Base-by-base conservation (phyloP, 2,797 vertebrate species). In the Pangasius larnaudii region DNA sequence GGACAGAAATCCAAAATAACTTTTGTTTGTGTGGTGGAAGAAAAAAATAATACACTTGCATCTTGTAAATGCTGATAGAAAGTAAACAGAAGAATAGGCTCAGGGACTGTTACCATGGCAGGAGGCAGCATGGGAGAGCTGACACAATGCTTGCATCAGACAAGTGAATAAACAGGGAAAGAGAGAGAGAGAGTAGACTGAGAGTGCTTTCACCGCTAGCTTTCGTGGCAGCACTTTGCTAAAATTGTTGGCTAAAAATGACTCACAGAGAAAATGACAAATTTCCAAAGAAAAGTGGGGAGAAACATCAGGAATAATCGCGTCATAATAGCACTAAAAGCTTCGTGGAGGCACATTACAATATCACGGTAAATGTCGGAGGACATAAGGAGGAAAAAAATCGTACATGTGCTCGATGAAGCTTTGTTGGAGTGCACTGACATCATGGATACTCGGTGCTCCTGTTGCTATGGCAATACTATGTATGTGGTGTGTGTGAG, bases 131-230 rank as follows among this genome's bases (percentile, higher is more conserved):
- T 83, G 80, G 89, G 90, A 89, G 88, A 90, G 86, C 86, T 90
- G 89, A 91, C 90, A 92, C 90, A 92, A 92, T 83, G 75, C 90
- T 90, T 92, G 91, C 91, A 90, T 93, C 92, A 91, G 90, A 89
- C 85, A 90, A 82, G 77, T 77, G 75, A 27, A 77, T 63, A 85
- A 10, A 86, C 82, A 89, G n/a, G n/a, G 75, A 58, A 49, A 88
- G 58, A 36, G 11, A 69, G 56, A 67, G 67, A 86, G 83, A 65
- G 24, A 79, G 75, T 5, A 33, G 39, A 69, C 13, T 3, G 80
- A 51, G 27, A 30, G 72, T 22, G 39, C 53, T 80, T 56, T 74
- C 87, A 84, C 56, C 30, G 27, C 10, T 36, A 10, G 42, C 58
- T 53, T 51, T n/a, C 51, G 7, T 39, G 36, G 83, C 33, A 39